These are phyloP conservation scores for Anniella stebbinsi DNA, from an alignment of 2,797 vertebrate genomes.

Conservation along the genomic window DNA sequence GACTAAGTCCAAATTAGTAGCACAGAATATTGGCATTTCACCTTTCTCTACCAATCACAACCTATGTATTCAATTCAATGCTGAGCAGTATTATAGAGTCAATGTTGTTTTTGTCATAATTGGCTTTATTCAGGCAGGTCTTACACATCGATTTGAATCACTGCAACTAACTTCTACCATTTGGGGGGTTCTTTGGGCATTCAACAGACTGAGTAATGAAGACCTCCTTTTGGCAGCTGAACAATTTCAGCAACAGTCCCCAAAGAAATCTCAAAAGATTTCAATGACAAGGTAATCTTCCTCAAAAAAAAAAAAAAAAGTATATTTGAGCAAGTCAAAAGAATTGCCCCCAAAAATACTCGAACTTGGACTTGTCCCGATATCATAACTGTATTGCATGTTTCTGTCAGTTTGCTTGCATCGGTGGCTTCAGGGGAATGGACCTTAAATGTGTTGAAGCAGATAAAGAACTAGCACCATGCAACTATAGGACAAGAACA, in stretches of 20 bases:
- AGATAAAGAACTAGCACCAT: no score
- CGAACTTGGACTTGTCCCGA: no score
- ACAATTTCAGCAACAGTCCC: background rate
- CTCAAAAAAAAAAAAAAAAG: no score
- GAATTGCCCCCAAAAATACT: no score
- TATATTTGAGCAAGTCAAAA: no score
- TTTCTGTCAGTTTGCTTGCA: background rate
- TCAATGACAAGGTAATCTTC: background rate
- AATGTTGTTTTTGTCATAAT: background rate
- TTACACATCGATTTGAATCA: background rate
- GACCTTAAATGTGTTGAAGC: background rate
- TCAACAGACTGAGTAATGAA: background rate
- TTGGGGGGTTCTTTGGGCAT: background rate
- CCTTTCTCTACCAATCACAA: background rate
- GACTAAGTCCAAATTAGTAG: background rate
- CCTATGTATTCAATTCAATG: no score
- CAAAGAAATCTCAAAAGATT: background rate
- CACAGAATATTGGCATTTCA: background rate
- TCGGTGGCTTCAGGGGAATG: background rate
- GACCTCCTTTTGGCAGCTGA: background rate
- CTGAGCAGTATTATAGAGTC: background rate
- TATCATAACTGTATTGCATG: background rate
- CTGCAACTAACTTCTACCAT: background rate
- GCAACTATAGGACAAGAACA: no score
- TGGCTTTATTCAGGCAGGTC: background rate